These are phyloP conservation scores for Catamblyrhynchus diadema DNA, from an alignment of 2,797 vertebrate genomes.

Conservation along the genomic window DNA sequence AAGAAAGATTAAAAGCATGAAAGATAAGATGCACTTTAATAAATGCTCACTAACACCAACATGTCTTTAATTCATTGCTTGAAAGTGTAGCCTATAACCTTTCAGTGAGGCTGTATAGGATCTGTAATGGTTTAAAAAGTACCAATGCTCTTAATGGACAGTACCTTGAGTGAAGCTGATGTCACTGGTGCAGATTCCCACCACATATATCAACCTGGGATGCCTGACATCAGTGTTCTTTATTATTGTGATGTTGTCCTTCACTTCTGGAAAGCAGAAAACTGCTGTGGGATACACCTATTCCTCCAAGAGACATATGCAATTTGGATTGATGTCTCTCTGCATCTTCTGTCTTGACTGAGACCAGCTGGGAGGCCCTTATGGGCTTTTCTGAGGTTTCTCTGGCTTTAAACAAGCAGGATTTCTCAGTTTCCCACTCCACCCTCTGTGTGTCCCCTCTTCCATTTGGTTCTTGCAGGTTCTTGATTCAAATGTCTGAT, in stretches of 20 bases:
- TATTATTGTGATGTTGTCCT: neutral
- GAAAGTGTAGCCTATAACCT: neutral
- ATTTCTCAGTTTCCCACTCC: neutral
- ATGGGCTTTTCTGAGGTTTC: neutral
- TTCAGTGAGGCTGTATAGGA: neutral
- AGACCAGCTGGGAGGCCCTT: neutral
- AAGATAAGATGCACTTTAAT: slow-evolving; percentile 38
- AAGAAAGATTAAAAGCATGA: neutral
- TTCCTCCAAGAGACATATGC: neutral
- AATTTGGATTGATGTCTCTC: accelerated
- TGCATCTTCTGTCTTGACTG: neutral
- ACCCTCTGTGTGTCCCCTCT: neutral
- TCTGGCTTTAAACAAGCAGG: neutral
- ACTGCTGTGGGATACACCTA: neutral
- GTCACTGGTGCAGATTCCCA: neutral
- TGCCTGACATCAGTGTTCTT: neutral
- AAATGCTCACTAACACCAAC: neutral
- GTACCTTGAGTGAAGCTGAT: neutral
- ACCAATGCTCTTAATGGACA: neutral
- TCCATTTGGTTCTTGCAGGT: neutral
- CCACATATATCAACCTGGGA: neutral
- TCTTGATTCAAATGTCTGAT: neutral
- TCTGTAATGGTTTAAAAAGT: neutral
- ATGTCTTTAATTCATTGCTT: slow-evolving; percentile 6
- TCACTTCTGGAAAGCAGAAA: neutral